Conservation (phyloP, 2,113 vertebrate genomes). For the Heterotilapia buettikoferi region DNA sequence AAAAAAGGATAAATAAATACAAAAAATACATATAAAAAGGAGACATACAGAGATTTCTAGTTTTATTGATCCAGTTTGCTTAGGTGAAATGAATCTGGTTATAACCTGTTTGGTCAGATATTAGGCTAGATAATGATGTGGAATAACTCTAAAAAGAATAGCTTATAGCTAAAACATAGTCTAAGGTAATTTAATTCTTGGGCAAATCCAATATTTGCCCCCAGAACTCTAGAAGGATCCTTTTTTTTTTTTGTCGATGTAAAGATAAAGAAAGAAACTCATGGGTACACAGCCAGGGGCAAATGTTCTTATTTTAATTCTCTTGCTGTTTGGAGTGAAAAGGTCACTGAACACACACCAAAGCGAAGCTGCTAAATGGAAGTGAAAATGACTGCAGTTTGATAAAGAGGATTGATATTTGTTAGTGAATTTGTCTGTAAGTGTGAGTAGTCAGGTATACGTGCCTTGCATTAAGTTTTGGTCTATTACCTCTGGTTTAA, state of each 20-base stretch:
- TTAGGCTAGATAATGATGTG: not conserved
- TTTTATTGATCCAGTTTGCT: not conserved
- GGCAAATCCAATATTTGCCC: not conserved
- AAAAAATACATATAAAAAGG: not conserved
- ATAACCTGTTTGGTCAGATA: not conserved
- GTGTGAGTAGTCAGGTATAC: not conserved
- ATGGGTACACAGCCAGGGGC: not conserved
- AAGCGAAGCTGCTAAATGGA: not conserved
- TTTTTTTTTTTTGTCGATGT: not conserved
- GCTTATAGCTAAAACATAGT: not conserved
- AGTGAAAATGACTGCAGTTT: not conserved
- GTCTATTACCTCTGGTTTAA: not conserved
- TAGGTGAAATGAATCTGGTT: not conserved
- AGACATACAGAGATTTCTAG: not conserved
- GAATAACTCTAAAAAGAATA: not conserved
- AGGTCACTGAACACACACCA: conserved; percentile 26
- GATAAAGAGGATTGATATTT: not conserved
- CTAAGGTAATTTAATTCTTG: not conserved
- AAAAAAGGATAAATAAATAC: not conserved
- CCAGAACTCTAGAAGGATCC: not conserved
- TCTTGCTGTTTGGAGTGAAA: conserved; percentile 9
- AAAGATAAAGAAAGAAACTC: not conserved
- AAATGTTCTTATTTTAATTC: not conserved
- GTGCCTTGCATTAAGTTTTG: not conserved
- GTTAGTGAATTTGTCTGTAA: not conserved